Base-by-base conservation (phyloP, 2,888 invertebrate species). In the Acleris cristana region DNA sequence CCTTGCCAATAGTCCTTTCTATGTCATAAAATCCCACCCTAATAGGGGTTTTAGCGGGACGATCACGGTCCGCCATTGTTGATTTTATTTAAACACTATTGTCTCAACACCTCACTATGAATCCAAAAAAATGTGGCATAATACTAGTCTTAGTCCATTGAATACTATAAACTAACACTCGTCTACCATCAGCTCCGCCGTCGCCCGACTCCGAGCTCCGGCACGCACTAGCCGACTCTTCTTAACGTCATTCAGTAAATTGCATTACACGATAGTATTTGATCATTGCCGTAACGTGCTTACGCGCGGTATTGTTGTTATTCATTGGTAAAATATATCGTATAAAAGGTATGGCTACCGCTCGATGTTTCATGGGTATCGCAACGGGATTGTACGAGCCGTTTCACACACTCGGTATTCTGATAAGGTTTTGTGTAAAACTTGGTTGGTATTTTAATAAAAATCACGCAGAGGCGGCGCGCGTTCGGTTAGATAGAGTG, bases 1-100 rank as follows among this genome's bases (percentile, higher is more conserved):
- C 99, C 92, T 99, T 99, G 80, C 99, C 99, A 83, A 99, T 99
- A 81, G 99, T 99, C 84, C 97, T 95, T 92, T 98, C 98, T 88
- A 99, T 98, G 91, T 99, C 98, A 92, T 99, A 99, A 94, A 98
- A 98, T 78, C 99, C 99, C 83, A 99, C 98, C 81, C 97, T 95
- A 84, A 97, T 96, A 77, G 96, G 95, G 79, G 95, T 95, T 90
- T 95, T 95, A 75, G 92, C 90, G 82, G 90, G 91, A 85, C 93
- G 91, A 81, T 93, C 93, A 64, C 93, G 90, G 74, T 94, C 94
- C 87, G 94, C 94, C 94, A 94, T 94, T 87, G 85, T 84, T 79
- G 83, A 80, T 80, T 82, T 79, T 76, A 23, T 65, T 79, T 78
- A 81, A 83, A 83, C 83, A 83, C 65, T 66, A 21, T 21, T 58